Conservation (phyloP, 2,113 vertebrate genomes). For the Hippoglossus stenolepis region DNA sequence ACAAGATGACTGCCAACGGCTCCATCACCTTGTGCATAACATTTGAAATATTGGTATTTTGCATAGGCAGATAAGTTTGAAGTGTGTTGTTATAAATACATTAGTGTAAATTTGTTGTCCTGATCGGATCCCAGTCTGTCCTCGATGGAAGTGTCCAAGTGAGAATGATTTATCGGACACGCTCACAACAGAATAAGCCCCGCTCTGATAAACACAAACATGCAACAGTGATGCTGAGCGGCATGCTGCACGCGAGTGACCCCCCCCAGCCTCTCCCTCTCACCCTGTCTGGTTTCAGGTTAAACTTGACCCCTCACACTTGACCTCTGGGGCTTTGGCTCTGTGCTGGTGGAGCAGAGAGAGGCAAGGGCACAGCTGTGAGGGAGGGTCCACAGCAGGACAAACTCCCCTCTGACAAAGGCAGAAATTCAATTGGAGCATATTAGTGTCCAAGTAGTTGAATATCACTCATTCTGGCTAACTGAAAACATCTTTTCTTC, state of each 20-base stretch:
- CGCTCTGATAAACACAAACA: conserved; percentile 22
- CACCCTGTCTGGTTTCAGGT: conserved; percentile 74
- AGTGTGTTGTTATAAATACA: background rate
- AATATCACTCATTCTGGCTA: conserved; percentile 78
- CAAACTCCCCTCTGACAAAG: conserved; percentile 73
- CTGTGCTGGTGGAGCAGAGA: conserved; percentile 54
- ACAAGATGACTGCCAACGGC: background rate
- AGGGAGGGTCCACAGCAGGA: conserved; percentile 71
- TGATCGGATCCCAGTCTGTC: background rate
- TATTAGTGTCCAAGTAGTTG: conserved; percentile 78
- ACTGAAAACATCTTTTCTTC: conserved; percentile 78
- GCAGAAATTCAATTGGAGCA: conserved; percentile 78
- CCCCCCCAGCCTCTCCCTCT: conserved; percentile 25
- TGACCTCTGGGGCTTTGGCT: conserved; percentile 72
- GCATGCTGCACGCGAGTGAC: conserved; percentile 40
- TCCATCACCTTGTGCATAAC: background rate
- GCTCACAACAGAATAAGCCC: conserved; percentile 12
- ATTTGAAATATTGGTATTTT: background rate
- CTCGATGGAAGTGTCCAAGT: background rate
- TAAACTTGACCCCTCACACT: conserved; percentile 82
- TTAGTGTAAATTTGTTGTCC: background rate
- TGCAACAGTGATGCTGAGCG: conserved; percentile 23
- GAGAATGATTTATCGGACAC: background rate
- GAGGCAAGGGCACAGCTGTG: conserved; percentile 75
- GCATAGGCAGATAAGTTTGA: conserved; percentile 7